A percentile compares a stretch with the other conserved stretches of the same genome.
Evolutionary conservation across 2,797 vertebrate species (phyloP).

Genomic region (Parauchenoglanis punctatus): DNA sequence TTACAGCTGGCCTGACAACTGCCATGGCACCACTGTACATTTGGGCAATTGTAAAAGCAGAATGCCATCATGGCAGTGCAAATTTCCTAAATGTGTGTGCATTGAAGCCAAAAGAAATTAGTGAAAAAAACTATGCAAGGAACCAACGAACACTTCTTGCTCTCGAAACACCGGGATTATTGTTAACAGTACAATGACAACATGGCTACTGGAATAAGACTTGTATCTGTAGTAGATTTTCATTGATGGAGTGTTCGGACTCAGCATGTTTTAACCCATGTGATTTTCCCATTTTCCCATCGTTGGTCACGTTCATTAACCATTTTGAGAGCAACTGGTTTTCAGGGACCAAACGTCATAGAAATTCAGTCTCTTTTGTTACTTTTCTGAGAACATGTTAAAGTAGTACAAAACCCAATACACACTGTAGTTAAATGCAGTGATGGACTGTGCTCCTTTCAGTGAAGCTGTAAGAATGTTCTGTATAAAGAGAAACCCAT

Average conservation of each 20-base stretch:
- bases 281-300: neutral
- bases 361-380: neutral
- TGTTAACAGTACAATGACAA: neutral
- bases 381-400: neutral
- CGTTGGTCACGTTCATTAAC: neutral
- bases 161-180: neutral
- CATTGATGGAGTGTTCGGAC: neutral
- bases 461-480: constrained; percentile 14
- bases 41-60: neutral
- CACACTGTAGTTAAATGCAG: neutral
- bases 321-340: neutral
- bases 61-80: neutral
- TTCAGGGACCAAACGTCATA: neutral
- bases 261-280: neutral
- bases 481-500: constrained; percentile 16
- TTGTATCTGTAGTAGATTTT: neutral
- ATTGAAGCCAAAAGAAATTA: neutral
- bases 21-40: neutral
- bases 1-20: neutral
- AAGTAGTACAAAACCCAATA: constrained; percentile 7
- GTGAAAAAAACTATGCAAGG: neutral
- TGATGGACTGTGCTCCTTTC: constrained; percentile 9
- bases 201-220: neutral
- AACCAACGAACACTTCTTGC: neutral
- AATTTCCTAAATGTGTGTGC: neutral